Percentiles rank a stretch among this genome's conserved stretches.
Conservation (phyloP, 2,113 vertebrate genomes). For the Pygathrix nemaeus region DNA sequence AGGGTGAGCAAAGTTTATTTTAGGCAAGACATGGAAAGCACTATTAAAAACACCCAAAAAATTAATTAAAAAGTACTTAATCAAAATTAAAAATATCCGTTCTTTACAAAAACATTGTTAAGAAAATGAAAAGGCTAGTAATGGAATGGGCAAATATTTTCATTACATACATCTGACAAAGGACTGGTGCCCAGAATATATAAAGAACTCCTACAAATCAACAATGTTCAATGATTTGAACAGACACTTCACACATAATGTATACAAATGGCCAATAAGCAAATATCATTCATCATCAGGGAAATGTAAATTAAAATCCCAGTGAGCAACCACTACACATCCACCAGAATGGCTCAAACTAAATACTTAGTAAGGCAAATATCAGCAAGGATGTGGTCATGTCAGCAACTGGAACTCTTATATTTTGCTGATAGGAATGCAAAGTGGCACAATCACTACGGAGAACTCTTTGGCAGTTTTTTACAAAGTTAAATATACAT, state of each 20-base stretch:
- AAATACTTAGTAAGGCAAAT: neutral
- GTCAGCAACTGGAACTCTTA: neutral
- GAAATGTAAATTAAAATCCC: conserved; percentile 18
- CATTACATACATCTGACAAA: neutral
- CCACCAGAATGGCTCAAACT: neutral
- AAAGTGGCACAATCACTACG: neutral
- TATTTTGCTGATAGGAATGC: neutral
- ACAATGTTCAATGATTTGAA: neutral
- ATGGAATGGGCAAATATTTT: neutral
- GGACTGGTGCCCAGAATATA: neutral
- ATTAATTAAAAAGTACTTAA: neutral
- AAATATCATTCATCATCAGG: neutral
- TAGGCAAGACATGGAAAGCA: neutral
- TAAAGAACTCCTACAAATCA: neutral
- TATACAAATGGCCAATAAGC: neutral
- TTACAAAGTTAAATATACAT: neutral
- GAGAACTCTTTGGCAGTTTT: neutral
- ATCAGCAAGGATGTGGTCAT: neutral
- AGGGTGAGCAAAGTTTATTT: conserved; percentile 3
- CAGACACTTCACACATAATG: neutral
- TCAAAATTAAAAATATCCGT: neutral
- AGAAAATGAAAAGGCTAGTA: conserved; percentile 28
- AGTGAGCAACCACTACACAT: neutral
- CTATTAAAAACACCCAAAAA: neutral
- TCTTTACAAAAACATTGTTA: conserved; percentile 17